These are phyloP conservation scores for Siniperca obscura DNA, from an alignment of 2,797 vertebrate genomes.

Conservation along the genomic window DNA sequence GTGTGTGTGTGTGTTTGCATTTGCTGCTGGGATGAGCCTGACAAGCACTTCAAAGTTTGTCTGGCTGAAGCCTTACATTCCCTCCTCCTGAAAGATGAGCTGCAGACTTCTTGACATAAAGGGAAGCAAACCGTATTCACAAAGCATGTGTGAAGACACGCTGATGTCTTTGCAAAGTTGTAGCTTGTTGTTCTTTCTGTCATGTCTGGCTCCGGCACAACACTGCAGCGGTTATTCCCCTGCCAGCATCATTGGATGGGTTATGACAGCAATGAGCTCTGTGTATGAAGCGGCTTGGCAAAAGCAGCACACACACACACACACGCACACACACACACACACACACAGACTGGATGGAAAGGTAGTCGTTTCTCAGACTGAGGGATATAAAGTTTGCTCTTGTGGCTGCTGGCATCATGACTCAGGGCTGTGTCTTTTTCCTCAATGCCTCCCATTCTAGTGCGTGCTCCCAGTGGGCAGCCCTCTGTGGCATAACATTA, in stretches of 20 bases:
- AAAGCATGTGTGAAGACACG: constrained; percentile 66
- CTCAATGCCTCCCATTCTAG: constrained; percentile 76
- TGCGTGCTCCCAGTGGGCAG: constrained; percentile 62
- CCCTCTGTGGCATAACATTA: constrained; percentile 76
- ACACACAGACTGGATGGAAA: constrained; percentile 63
- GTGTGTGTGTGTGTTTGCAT: constrained; percentile 28
- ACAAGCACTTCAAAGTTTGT: constrained; percentile 58
- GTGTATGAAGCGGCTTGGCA: constrained; percentile 61
- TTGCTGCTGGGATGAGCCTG: constrained; percentile 49
- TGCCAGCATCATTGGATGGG: constrained; percentile 66
- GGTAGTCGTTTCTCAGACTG: constrained; percentile 70
- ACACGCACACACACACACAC: constrained; percentile 14
- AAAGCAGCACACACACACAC: constrained; percentile 7
- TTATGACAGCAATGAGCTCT: constrained; percentile 73
- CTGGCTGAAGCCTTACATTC: constrained; percentile 42
- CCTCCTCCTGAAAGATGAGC: constrained; percentile 50
- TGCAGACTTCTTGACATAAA: constrained; percentile 45
- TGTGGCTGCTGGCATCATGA: constrained; percentile 76
- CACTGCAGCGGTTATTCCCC: constrained; percentile 71
- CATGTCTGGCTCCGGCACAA: constrained; percentile 75
- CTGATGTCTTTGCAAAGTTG: constrained; percentile 67
- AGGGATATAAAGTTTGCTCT: constrained; percentile 74
- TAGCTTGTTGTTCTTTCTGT: constrained; percentile 77
- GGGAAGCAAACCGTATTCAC: constrained; percentile 55
- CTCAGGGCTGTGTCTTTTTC: constrained; percentile 74